A percentile compares a stretch with the other conserved stretches of the same genome.
phyloP scores from a whole-genome alignment of 1,140 invertebrate genomes.

The Diorhabda carinulata region DNA sequence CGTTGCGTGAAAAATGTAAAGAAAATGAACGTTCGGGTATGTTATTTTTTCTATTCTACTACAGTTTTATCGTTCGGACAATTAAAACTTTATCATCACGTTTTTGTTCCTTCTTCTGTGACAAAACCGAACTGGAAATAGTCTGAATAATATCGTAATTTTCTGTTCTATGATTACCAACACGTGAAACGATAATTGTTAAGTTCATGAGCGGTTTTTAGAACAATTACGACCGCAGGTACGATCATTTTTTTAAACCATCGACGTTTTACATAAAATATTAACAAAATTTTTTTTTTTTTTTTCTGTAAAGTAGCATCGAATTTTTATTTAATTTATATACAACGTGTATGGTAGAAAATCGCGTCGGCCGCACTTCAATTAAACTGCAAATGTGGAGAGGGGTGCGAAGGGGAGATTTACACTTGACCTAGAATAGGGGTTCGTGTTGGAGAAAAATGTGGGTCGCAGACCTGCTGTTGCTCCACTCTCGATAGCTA shows the following conservation, averaged over 20 bases:
- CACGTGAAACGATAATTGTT: not conserved
- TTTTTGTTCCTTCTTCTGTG: slow-evolving; percentile 13
- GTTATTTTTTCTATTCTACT: slow-evolving; percentile 14
- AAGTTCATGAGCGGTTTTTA: not conserved
- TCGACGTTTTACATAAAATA: too few relatives aligned
- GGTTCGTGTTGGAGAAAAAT: slow-evolving; percentile 16
- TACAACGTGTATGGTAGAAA: too few relatives aligned
- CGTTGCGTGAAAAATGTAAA: slow-evolving; percentile 13
- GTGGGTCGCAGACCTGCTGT: slow-evolving; percentile 16
- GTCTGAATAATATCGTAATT: not conserved
- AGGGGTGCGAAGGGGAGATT: slow-evolving; percentile 5
- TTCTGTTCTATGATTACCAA: slow-evolving; percentile 2
- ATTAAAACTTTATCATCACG: slow-evolving; percentile 19
- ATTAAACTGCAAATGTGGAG: slow-evolving; percentile 5
- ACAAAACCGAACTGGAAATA: slow-evolving; percentile 9
- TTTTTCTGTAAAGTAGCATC: too few relatives aligned
- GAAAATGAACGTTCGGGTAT: slow-evolving; percentile 17
- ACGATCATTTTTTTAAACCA: too few relatives aligned
- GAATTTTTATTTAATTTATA: too few relatives aligned
- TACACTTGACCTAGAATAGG: slow-evolving; percentile 14
- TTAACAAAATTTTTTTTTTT: too few relatives aligned
- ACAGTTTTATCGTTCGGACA: not conserved
- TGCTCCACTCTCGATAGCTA: slow-evolving; percentile 8
- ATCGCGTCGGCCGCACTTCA: not conserved
- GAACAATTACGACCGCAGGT: too few relatives aligned